Evolutionary conservation across 2,888 invertebrate species (phyloP), one percentile per base, ranked within the genome.

Genomic region (Caenorhabditis plicata): DNA sequence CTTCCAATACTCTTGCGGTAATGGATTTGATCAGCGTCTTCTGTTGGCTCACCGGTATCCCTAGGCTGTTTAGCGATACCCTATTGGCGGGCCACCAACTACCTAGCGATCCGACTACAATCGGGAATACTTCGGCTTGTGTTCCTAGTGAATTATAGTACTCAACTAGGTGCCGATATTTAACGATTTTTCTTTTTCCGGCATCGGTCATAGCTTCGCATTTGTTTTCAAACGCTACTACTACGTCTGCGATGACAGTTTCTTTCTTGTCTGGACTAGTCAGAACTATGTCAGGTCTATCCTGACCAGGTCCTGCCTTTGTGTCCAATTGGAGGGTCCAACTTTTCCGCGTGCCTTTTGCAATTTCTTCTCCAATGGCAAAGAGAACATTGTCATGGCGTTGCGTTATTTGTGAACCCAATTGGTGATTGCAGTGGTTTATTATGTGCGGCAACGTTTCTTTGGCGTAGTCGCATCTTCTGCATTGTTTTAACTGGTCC

Each of bases 361-460:
- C 29, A 1, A 46, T 22, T n/a, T 23, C 20, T n/a, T 38, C 29
- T 19, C 27, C 11, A 5, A 46, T 15, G 7, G 7, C 5, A 9
- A 38, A 15, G 9, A 46, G 46, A 1, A 46, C 46, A 3, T 7
- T 4, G 15, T 46, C 35, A 26, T 46, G 46, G 1, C 46, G n/a
- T 3, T 38, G 20, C 3, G 46, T 38, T 25, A 46, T 38, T 4
- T n/a, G 20, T 0, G 15, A 2, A 4, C 15, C 38, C 2, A 46
- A 7, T 3, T 15, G 4, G 19, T 46, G 29, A 5, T 17, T 26
- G 22, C 46, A 46, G 2, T 23, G 2, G 15, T 46, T 36, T 9
- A 46, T 36, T 7, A 46, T 46, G 26, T 46, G 46, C 5, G 19
- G 4, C 20, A 27, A 38, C 7, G 46, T 36, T 38, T 46, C 46